phyloP scores from a whole-genome alignment of 2,113 vertebrate species.

The Calypte anna region DNA sequence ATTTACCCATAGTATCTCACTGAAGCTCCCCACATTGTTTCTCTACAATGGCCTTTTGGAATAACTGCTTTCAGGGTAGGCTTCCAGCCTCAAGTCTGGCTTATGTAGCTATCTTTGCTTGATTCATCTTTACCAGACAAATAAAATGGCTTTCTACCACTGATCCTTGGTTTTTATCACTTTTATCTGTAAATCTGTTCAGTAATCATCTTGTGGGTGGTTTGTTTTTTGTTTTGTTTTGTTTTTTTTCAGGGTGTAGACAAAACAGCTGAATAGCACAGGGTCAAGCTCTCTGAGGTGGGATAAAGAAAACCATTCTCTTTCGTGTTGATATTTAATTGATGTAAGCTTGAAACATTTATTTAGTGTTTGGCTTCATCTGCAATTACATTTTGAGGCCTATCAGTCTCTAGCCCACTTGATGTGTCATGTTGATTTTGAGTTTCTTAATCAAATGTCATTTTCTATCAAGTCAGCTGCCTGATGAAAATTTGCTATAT shows the following conservation, averaged over 20 bases:
- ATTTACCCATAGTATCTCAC: constrained; percentile 9
- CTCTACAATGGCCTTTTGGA: constrained; percentile 21
- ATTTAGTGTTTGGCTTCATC: constrained; percentile 37
- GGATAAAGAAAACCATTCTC: constrained; percentile 5
- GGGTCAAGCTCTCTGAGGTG: constrained; percentile 25
- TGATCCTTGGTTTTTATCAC: constrained; percentile 39
- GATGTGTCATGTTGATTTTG: constrained; percentile 62
- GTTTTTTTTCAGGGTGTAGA: not conserved
- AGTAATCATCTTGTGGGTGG: not conserved
- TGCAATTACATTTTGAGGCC: constrained; percentile 39
- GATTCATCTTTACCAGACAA: constrained; percentile 16
- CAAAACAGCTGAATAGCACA: not conserved
- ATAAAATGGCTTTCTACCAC: not conserved
- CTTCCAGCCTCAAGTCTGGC: not conserved
- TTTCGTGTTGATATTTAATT: constrained; percentile 54
- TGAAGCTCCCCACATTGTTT: constrained; percentile 39
- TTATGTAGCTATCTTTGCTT: constrained; percentile 43
- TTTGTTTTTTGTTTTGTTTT: too few relatives aligned
- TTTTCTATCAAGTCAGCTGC: constrained; percentile 48
- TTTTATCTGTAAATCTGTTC: constrained; percentile 55
- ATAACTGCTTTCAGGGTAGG: not conserved
- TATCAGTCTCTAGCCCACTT: constrained; percentile 32
- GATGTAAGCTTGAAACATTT: constrained; percentile 41
- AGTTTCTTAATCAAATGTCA: constrained; percentile 63
- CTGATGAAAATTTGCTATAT: constrained; percentile 18